phyloP scores from a whole-genome alignment of 1,140 invertebrate species.

The Cyphomyrmex costatus region DNA sequence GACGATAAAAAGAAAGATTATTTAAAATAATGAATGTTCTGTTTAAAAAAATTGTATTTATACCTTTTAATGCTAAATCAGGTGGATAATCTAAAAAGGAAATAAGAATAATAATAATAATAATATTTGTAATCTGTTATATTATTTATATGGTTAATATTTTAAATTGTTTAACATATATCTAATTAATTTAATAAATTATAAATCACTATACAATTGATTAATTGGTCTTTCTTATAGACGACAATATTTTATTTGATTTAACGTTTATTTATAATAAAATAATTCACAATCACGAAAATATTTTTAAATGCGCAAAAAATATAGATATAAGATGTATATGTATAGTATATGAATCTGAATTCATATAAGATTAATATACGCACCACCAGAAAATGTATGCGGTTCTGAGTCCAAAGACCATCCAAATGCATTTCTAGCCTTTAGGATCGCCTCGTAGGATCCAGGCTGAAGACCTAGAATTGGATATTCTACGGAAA shows the following conservation, averaged over 20 bases:
- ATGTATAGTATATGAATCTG: background rate
- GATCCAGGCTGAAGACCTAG: constrained; percentile 75
- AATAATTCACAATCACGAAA: background rate
- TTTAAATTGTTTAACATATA: constrained; percentile 1
- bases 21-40: background rate
- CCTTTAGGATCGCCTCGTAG: constrained; percentile 78
- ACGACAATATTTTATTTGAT: background rate
- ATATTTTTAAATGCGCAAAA: background rate
- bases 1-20: background rate
- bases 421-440: constrained; percentile 82
- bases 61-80: constrained; percentile 30
- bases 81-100: constrained; percentile 35
- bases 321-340: too few species aligned
- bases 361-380: constrained; percentile 10
- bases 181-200: constrained; percentile 1
- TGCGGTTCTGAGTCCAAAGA: constrained; percentile 73
- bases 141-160: background rate
- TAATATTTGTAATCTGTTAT: background rate
- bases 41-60: background rate
- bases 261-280: background rate
- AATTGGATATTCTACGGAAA: constrained; percentile 74
- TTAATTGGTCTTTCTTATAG: background rate
- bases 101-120: too few species aligned
- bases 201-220: background rate
- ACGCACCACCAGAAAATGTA: constrained; percentile 77